phyloP scores from a whole-genome alignment of 1,140 invertebrate genomes.

The Neodiprion pinetum region DNA sequence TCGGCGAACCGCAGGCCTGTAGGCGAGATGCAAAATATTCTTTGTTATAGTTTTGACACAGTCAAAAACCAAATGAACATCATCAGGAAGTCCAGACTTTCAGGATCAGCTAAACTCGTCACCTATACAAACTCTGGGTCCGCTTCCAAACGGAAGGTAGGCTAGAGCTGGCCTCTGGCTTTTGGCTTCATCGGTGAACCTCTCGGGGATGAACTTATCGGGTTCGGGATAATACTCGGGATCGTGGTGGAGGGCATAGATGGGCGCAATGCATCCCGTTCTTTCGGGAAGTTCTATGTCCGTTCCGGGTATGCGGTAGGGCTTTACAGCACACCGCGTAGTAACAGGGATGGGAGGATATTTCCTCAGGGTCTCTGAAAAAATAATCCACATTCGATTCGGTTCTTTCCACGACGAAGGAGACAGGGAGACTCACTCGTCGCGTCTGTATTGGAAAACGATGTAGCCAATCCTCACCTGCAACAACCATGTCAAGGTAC shows the following conservation, averaged over 20 bases:
- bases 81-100: no score
- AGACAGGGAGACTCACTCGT: background rate
- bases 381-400: constrained; percentile 42
- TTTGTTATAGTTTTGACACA: background rate
- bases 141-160: constrained; percentile 58
- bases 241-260: constrained; percentile 50
- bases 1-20: background rate
- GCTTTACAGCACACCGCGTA: constrained; percentile 57
- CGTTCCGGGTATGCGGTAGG: constrained; percentile 62
- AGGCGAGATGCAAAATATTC: background rate
- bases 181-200: constrained; percentile 37
- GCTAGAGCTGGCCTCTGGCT: constrained; percentile 21
- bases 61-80: background rate
- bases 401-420: constrained; percentile 32
- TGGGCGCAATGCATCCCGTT: constrained; percentile 56
- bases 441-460: background rate
- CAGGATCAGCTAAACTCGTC: constrained; percentile 21
- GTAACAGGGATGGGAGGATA: constrained; percentile 65
- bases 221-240: constrained; percentile 43
- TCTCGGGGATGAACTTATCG: constrained; percentile 45
- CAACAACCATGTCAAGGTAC: constrained; percentile 41
- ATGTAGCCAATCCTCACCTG: background rate
- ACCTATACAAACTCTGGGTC: constrained; percentile 59
- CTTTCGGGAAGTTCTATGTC: constrained; percentile 60
- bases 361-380: constrained; percentile 52